Conservation (phyloP, 2,113 vertebrate species). For the Ageneiosus marmoratus region DNA sequence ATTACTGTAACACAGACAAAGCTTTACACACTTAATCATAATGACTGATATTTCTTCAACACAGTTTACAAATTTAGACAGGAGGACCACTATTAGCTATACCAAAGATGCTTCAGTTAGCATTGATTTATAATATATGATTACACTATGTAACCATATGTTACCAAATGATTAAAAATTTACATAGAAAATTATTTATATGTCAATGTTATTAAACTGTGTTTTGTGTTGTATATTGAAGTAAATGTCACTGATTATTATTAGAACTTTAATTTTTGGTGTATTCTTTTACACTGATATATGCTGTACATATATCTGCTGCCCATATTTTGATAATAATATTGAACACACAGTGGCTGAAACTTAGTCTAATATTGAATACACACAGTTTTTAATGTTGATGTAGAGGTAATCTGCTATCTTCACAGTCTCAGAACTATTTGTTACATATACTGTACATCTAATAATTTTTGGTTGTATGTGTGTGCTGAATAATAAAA, state of each 20-base stretch:
- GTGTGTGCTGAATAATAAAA: slow-evolving; percentile 5
- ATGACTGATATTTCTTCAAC: not conserved
- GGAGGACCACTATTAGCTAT: not conserved
- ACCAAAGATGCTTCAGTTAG: not conserved
- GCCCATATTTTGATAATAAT: not conserved
- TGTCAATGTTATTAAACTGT: not conserved
- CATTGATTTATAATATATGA: not conserved
- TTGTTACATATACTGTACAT: too few species aligned
- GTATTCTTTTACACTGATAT: not conserved
- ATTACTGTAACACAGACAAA: not conserved
- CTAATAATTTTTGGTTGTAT: not conserved
- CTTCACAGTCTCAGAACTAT: not conserved
- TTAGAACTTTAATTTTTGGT: not conserved
- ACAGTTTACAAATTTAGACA: not conserved
- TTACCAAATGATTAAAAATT: not conserved
- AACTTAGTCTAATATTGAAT: not conserved
- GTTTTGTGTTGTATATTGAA: not conserved
- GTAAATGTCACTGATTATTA: not conserved
- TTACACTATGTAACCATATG: not conserved
- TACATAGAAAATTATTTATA: not conserved
- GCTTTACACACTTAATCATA: not conserved
- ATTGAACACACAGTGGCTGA: not conserved
- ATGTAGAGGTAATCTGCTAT: not conserved
- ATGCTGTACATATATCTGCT: not conserved
- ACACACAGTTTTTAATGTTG: not conserved